Conservation (phyloP, 2,888 invertebrate genomes). For the Leptarthrus brevirostris region DNA sequence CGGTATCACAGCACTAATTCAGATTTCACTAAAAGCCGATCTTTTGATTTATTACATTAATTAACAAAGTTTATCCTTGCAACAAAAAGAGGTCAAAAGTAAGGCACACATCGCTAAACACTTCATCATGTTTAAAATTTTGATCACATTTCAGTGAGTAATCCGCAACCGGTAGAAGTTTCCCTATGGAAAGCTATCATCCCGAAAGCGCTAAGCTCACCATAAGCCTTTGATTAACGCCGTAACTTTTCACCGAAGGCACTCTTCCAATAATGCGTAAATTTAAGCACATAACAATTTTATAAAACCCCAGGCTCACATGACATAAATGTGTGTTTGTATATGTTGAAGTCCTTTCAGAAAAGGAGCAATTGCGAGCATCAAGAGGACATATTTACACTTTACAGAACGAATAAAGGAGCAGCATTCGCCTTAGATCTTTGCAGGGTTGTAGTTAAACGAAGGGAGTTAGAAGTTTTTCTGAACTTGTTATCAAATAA, state of each 20-base stretch:
- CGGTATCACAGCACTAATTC: background rate
- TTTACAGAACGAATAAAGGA: background rate
- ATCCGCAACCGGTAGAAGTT: background rate
- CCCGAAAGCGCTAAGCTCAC: background rate
- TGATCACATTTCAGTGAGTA: slow-evolving; percentile 18
- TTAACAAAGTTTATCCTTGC: background rate
- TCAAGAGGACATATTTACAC: background rate
- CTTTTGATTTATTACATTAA: background rate
- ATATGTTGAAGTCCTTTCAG: background rate
- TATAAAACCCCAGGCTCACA: background rate
- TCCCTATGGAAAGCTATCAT: background rate
- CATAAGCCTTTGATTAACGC: slow-evolving; percentile 39
- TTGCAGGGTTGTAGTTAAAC: background rate
- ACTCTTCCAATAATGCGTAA: slow-evolving; percentile 28
- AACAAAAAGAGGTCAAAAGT: background rate
- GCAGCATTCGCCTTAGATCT: background rate
- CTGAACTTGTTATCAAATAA: slow-evolving; percentile 35
- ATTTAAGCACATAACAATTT: slow-evolving; percentile 35
- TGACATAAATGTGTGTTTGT: background rate
- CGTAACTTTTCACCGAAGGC: slow-evolving; percentile 32
- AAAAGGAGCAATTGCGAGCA: too few species aligned
- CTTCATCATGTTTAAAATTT: slow-evolving; percentile 20
- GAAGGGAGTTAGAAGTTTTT: slow-evolving; percentile 35
- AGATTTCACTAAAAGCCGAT: background rate
- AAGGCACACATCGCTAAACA: slow-evolving; percentile 1